Conservation (phyloP, 2,113 vertebrate genomes). For the Halcyon senegalensis region DNA sequence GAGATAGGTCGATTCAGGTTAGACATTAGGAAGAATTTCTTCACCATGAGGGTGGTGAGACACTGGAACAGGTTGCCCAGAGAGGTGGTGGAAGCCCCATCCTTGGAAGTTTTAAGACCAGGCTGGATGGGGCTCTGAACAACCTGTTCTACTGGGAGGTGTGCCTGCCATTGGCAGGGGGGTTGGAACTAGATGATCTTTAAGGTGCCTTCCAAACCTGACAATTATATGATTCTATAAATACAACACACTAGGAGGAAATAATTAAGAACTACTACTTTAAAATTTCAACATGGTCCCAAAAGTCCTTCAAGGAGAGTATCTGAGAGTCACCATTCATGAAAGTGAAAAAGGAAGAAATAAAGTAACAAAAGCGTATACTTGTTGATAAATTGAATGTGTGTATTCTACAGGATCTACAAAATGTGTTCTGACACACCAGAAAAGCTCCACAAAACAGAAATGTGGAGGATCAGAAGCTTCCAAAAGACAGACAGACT, state of each 20-base stretch:
- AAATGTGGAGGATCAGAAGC: neutral
- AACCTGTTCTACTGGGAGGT: no score
- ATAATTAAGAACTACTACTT: neutral
- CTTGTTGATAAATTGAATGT: neutral
- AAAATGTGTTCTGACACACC: neutral
- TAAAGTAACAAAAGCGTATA: neutral
- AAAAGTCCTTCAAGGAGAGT: neutral
- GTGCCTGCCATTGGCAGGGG: no score
- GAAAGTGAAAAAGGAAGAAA: neutral
- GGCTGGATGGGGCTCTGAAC: no score
- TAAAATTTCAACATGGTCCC: neutral
- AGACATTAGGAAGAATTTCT: no score
- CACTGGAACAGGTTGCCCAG: no score
- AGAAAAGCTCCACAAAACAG: neutral
- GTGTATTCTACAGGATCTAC: neutral
- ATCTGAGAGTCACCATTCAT: neutral
- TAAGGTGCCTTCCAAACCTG: no score
- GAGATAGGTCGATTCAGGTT: no score
- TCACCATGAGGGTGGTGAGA: no score
- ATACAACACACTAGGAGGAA: neutral
- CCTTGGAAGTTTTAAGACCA: no score
- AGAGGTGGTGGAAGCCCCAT: no score
- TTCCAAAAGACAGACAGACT: neutral
- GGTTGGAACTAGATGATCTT: no score
- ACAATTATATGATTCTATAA: no score